Percentiles rank a stretch among this genome's conserved stretches.
Evolutionary conservation across 35 echinoderm and acorn worm species (phyloP).

Genomic region (Antedon bifida): DNA sequence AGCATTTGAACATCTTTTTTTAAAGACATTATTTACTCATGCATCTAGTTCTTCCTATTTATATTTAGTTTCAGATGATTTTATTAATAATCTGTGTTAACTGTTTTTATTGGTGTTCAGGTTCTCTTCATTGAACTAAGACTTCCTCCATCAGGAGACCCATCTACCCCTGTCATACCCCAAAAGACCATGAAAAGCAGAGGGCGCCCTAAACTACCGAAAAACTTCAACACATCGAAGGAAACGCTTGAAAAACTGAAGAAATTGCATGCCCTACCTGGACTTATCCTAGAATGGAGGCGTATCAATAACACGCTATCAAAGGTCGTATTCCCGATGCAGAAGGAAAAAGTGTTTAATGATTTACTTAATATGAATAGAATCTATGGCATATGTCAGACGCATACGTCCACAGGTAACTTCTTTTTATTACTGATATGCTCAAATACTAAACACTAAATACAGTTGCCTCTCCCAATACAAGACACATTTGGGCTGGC

Average conservation of each 20-base stretch:
- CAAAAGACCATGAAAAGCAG: slow-evolving; percentile 52
- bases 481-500: no score
- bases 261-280: slow-evolving; percentile 64
- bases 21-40: no score
- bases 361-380: slow-evolving; percentile 45
- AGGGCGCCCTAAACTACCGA: slow-evolving; percentile 50
- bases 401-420: slow-evolving; percentile 85
- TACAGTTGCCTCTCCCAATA: no score
- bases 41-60: no score
- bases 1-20: no score
- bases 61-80: no score
- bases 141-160: slow-evolving; percentile 81
- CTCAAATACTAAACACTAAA: neutral
- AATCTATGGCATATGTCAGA: slow-evolving; percentile 56
- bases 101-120: slow-evolving; percentile 4
- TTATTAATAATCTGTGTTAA: no score
- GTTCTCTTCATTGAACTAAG: slow-evolving; percentile 77
- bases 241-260: slow-evolving; percentile 79
- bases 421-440: neutral
- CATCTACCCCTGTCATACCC: slow-evolving; percentile 2
- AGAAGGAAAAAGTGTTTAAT: slow-evolving; percentile 70
- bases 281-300: slow-evolving; percentile 75
- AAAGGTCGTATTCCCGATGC: slow-evolving; percentile 84
- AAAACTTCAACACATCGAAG: slow-evolving; percentile 91
- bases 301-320: slow-evolving; percentile 55